Base-by-base conservation (phyloP, 2,888 invertebrate species). In the Anthophora plumipes region DNA sequence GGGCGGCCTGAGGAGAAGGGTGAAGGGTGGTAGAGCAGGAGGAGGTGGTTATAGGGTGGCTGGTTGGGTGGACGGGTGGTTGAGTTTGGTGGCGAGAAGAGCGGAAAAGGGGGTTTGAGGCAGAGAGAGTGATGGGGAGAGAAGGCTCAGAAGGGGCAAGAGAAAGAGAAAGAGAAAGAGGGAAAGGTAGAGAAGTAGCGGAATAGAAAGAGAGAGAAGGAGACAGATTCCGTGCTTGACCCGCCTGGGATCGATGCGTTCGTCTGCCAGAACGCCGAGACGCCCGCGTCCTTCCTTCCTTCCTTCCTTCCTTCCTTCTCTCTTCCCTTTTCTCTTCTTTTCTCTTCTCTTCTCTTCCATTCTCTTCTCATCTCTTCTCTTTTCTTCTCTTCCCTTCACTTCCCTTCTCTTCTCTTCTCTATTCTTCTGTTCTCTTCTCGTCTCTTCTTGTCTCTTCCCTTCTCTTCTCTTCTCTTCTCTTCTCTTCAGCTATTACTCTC, bases 231-330 rank as follows among this genome's bases (percentile, higher is more conserved):
- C 92, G 91, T 92, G 93, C 93, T 93, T 93, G 93, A 93, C 93
- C 93, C 92, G 93, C 92, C 93, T 92, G 93, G 93, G 93, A 93
- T 93, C 93, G 93, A 93, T 93, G 93, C 93, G 93, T 93, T 93
- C 93, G 93, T 93, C 93, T 93, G 93, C 93, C 93, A 92, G 92
- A 92, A 92, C 92, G 90, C 91, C 91, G 92, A 92, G 92, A 92
- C 92, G 92, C 91, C 91, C 91, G 90, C 91, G 91, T 92, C 91
- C 91, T 91, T 91, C 91, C 90, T 91, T 89, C 89, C 82, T 86
- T 84, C 86, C 82, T 87, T 84, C 84, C 75, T 84, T 84, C 85
- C 71, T 60, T 75, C 70, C 70, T 50, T 64, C 64, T 41, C 60
- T 61, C 82, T 72, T 82, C 83, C 83, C 77, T 77, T 80, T 78